phyloP scores from a whole-genome alignment of 2,797 vertebrate species.

The Poeciliopsis infans region DNA sequence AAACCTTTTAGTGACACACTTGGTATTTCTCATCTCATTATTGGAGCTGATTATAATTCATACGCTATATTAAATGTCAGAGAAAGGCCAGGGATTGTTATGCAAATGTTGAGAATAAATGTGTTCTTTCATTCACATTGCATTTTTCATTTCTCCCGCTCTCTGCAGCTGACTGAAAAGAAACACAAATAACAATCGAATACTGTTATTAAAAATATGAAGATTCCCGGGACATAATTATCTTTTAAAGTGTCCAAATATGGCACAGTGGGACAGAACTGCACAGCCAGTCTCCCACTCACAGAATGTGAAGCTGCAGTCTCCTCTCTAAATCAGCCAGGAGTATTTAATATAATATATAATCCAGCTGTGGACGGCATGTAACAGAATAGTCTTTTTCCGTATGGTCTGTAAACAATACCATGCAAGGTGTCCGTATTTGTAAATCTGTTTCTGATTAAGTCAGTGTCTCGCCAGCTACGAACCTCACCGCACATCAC shows the following conservation, averaged over 20 bases:
- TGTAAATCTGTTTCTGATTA: too few relatives aligned
- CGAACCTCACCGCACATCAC: too few relatives aligned
- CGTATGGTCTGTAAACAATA: too few relatives aligned
- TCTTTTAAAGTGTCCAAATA: slow-evolving; percentile 36
- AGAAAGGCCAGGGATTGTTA: slow-evolving; percentile 83
- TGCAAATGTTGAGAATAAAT: slow-evolving; percentile 79
- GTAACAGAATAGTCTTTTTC: too few relatives aligned
- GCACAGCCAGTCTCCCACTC: background rate
- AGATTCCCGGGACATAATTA: slow-evolving; percentile 21
- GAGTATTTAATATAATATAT: too few relatives aligned
- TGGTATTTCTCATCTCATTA: slow-evolving; percentile 81
- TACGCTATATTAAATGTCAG: slow-evolving; percentile 82
- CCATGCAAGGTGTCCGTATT: too few relatives aligned
- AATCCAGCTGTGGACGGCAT: too few relatives aligned
- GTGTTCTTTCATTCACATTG: slow-evolving; percentile 69
- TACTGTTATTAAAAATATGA: slow-evolving; percentile 36
- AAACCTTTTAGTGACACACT: slow-evolving; percentile 77
- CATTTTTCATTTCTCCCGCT: slow-evolving; percentile 14
- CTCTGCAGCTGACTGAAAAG: slow-evolving; percentile 26
- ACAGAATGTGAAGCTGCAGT: background rate
- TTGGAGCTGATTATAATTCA: slow-evolving; percentile 81
- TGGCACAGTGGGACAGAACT: slow-evolving; percentile 1
- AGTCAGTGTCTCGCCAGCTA: too few relatives aligned
- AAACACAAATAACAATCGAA: slow-evolving; percentile 46
- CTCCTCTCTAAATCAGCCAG: background rate